Evolutionary conservation across 2,888 invertebrate species (phyloP).

Genomic region (Tubulanus polymorphus): DNA sequence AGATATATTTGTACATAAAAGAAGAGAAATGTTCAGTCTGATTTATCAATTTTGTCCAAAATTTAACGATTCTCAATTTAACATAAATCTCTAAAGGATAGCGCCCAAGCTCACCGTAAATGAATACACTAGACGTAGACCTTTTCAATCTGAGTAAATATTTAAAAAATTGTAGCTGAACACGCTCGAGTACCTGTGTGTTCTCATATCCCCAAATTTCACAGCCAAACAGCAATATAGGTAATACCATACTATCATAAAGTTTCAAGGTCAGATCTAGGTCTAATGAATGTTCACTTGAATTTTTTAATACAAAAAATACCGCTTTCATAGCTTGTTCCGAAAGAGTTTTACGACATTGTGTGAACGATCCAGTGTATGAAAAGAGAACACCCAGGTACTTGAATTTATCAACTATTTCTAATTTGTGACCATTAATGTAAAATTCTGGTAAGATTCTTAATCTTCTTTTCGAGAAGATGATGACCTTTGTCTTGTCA

Average conservation of each 20-base stretch:
- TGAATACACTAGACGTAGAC: neutral
- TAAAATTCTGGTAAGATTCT: neutral
- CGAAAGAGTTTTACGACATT: neutral
- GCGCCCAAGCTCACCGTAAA: neutral
- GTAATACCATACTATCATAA: neutral
- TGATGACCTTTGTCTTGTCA: neutral
- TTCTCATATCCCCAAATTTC: neutral
- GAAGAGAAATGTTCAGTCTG: too few relatives aligned
- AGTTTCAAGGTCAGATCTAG: neutral
- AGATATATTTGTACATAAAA: too few relatives aligned
- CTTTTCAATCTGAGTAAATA: neutral
- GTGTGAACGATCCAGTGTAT: neutral
- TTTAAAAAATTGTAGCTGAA: neutral
- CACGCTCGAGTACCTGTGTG: neutral
- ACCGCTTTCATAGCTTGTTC: neutral
- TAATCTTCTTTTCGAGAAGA: neutral
- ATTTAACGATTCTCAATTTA: neutral
- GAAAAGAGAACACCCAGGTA: neutral
- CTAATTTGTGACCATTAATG: neutral
- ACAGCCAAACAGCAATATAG: neutral
- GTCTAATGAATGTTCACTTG: neutral
- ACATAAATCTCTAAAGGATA: neutral
- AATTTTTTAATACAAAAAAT: neutral
- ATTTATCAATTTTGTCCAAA: neutral
- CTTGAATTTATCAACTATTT: neutral